Evolutionary conservation across 2,797 vertebrate genomes (phyloP).

Genomic region (Gymnodraco acuticeps): DNA sequence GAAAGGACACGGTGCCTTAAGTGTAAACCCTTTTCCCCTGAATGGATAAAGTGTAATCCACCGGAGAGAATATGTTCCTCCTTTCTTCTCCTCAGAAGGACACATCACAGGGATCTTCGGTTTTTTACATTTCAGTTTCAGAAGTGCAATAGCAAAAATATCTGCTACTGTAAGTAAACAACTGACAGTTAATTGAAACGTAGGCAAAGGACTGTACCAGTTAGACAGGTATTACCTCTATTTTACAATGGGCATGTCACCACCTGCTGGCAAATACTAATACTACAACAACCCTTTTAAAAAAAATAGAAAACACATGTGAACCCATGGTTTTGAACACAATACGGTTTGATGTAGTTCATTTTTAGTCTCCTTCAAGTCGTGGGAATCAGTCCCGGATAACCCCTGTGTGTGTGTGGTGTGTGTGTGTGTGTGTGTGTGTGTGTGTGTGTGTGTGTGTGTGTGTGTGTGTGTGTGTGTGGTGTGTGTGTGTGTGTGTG

Average conservation of each 20-base stretch:
- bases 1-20: neutral
- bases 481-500: conserved; percentile 33
- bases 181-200: conserved; percentile 6
- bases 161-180: conserved; percentile 1
- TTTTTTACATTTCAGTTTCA: conserved; percentile 11
- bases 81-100: neutral
- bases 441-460: conserved; percentile 19
- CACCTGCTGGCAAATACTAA: conserved; percentile 32
- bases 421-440: conserved; percentile 27
- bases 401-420: conserved; percentile 12
- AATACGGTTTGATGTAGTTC: conserved; percentile 3
- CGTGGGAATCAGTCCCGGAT: conserved; percentile 10
- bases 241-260: conserved; percentile 7
- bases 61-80: neutral
- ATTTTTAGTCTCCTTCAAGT: neutral
- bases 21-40: conserved; percentile 3
- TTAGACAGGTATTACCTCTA: neutral
- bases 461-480: conserved; percentile 19
- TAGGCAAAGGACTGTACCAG: neutral
- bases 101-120: neutral
- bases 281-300: conserved; percentile 31
- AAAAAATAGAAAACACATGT: neutral
- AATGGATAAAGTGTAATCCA: conserved; percentile 1
- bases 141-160: neutral
- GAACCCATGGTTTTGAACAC: neutral